Evolutionary conservation across 2,113 vertebrate species (phyloP).

Genomic region (Herpailurus yagouaroundi): DNA sequence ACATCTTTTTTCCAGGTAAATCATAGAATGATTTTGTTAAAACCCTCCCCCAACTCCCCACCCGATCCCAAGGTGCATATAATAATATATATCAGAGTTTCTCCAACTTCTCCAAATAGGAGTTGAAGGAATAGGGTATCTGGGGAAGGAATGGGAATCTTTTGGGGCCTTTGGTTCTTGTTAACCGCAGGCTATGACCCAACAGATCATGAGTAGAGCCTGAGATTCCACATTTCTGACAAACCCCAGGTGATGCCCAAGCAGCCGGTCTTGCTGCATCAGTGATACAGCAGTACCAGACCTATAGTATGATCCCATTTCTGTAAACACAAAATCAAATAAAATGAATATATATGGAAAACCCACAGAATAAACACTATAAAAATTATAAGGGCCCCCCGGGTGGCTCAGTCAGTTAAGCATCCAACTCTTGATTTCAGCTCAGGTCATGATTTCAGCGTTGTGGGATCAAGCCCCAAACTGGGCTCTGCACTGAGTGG

Average conservation of each 20-base stretch:
- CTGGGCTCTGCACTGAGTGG: too few relatives aligned
- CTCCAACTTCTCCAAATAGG: not conserved
- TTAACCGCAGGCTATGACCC: not conserved
- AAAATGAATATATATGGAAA: not conserved
- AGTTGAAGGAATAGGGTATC: too few relatives aligned
- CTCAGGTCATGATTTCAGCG: too few relatives aligned
- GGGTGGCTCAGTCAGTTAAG: too few relatives aligned
- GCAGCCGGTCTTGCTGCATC: not conserved
- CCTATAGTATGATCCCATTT: not conserved
- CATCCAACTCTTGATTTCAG: too few relatives aligned
- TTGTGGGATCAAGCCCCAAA: too few relatives aligned
- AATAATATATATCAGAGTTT: not conserved
- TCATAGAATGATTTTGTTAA: not conserved
- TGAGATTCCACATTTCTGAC: not conserved
- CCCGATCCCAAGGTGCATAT: not conserved
- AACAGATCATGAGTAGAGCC: not conserved
- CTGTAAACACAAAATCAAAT: slow-evolving; percentile 30
- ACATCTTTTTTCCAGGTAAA: not conserved
- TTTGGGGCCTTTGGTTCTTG: not conserved
- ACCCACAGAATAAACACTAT: not conserved
- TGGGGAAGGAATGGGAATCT: not conserved
- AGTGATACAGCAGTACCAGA: not conserved
- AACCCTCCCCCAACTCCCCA: not conserved
- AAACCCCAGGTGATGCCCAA: not conserved
- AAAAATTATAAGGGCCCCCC: too few relatives aligned